phyloP scores from a whole-genome alignment of 2,888 invertebrate genomes.

The Xanthorhoe spadicearia region DNA sequence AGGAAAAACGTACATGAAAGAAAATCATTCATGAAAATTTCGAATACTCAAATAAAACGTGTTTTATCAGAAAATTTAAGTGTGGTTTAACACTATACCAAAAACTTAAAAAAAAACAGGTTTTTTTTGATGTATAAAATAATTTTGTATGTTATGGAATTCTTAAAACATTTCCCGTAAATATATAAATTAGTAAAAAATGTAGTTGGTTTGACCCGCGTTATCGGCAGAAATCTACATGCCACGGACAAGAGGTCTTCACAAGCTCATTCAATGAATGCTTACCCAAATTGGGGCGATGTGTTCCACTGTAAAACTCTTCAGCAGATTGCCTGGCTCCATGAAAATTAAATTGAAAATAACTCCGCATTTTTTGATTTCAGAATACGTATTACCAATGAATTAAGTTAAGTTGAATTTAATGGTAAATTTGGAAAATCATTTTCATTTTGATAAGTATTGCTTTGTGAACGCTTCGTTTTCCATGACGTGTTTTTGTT shows the following conservation, averaged over 20 bases:
- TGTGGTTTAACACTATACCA: no score
- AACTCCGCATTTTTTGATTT: slow-evolving; percentile 17
- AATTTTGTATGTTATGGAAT: no score
- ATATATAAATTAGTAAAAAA: not conserved
- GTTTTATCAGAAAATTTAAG: no score
- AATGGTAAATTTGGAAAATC: not conserved
- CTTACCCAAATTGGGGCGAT: slow-evolving; percentile 50
- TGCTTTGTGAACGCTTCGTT: not conserved
- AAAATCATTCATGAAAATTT: no score
- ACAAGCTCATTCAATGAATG: slow-evolving; percentile 39
- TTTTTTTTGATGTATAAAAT: no score
- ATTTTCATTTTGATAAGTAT: not conserved
- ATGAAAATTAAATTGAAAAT: slow-evolving; percentile 47
- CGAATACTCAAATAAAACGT: no score
- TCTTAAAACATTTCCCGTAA: not conserved
- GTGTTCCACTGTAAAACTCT: slow-evolving; percentile 46
- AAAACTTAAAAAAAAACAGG: no score
- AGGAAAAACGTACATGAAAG: no score
- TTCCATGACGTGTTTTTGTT: no score
- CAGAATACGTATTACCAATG: not conserved
- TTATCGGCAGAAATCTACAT: slow-evolving; percentile 23
- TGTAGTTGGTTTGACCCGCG: not conserved
- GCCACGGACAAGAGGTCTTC: slow-evolving; percentile 26
- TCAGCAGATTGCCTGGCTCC: slow-evolving; percentile 48
- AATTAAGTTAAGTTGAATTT: not conserved